Percentiles rank a stretch among this genome's conserved stretches.
phyloP scores from a whole-genome alignment of 1,140 invertebrate genomes.

The Panagrolaimus sp. region DNA sequence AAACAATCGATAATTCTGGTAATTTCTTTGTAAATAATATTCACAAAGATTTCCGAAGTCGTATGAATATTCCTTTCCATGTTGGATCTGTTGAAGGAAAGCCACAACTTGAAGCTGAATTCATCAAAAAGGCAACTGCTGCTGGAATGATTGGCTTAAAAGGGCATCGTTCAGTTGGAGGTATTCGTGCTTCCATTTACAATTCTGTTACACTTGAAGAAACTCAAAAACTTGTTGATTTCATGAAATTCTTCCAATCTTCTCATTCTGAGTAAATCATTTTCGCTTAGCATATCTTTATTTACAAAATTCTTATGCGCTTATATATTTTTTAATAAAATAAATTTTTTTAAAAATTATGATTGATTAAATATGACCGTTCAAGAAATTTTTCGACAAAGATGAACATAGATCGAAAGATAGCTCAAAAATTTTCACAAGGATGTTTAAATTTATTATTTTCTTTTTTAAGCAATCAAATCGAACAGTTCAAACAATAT shows the following conservation, averaged over 20 bases:
- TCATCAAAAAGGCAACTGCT: conserved; percentile 73
- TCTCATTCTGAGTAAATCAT: too few relatives aligned
- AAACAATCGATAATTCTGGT: conserved; percentile 75
- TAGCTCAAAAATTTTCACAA: too few relatives aligned
- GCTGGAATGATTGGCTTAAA: conserved; percentile 78
- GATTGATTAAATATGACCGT: too few relatives aligned
- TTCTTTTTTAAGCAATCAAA: too few relatives aligned
- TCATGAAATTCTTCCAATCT: conserved; percentile 73
- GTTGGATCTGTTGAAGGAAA: conserved; percentile 63
- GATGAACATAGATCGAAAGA: too few relatives aligned
- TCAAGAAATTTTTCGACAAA: too few relatives aligned
- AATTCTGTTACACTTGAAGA: conserved; percentile 81
- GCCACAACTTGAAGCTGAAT: conserved; percentile 77
- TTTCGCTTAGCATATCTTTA: too few relatives aligned
- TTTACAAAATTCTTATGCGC: too few relatives aligned
- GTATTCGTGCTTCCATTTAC: conserved; percentile 85
- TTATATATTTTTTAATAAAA: too few relatives aligned
- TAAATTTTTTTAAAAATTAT: too few relatives aligned
- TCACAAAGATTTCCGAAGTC: conserved; percentile 61
- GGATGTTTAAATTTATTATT: too few relatives aligned
- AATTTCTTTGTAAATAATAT: conserved; percentile 72
- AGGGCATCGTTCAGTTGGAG: conserved; percentile 90
- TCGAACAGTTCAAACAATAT: too few relatives aligned
- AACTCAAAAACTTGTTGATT: conserved; percentile 69
- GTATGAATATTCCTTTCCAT: conserved; percentile 87